Evolutionary conservation across 2,113 vertebrate genomes (phyloP).

Genomic region (Theristicus caerulescens): DNA sequence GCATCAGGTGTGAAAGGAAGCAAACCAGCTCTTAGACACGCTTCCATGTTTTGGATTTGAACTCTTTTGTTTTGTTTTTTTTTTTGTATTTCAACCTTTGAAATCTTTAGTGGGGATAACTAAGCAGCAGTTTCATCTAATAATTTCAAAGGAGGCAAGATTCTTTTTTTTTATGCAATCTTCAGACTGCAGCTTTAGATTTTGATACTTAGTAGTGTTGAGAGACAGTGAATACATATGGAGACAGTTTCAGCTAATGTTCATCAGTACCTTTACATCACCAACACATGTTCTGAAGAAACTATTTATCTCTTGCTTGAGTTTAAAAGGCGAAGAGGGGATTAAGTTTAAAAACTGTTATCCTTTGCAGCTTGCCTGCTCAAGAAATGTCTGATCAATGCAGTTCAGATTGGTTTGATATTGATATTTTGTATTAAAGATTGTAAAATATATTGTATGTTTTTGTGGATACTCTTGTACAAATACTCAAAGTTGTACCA

Average conservation of each 20-base stretch:
- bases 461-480: constrained; percentile 80
- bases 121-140: constrained; percentile 37
- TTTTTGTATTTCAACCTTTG: neutral
- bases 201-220: neutral
- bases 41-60: constrained; percentile 20
- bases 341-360: constrained; percentile 10
- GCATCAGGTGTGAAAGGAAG: constrained; percentile 49
- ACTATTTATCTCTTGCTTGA: neutral
- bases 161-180: neutral
- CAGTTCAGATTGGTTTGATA: constrained; percentile 68
- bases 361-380: constrained; percentile 22
- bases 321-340: neutral
- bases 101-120: constrained; percentile 59
- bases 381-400: constrained; percentile 37
- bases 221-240: neutral
- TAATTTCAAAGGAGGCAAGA: constrained; percentile 30
- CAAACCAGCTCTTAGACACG: constrained; percentile 45
- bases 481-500: constrained; percentile 68
- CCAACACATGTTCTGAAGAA: neutral
- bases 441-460: constrained; percentile 69
- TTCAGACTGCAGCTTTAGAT: constrained; percentile 35
- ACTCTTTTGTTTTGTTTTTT: neutral
- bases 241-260: neutral
- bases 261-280: neutral
- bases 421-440: constrained; percentile 75